A percentile compares a stretch with the other conserved stretches of the same genome.
Evolutionary conservation across 2,888 invertebrate genomes (phyloP).

Genomic region (Euproctis similis): DNA sequence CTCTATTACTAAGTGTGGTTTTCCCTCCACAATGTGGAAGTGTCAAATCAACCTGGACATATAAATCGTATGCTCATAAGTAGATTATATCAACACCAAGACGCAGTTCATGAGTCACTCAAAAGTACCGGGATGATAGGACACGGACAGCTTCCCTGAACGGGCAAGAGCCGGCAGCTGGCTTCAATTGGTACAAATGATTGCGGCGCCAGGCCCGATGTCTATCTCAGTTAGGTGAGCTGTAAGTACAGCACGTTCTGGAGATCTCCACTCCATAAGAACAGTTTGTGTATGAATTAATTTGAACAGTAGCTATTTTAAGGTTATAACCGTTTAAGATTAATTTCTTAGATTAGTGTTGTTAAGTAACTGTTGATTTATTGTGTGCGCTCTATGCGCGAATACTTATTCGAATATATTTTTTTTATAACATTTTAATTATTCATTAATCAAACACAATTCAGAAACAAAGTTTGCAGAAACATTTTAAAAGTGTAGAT

Average conservation of each 20-base stretch:
- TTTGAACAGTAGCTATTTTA: constrained; percentile 7
- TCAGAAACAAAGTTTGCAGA: too few relatives aligned
- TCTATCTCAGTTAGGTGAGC: too few relatives aligned
- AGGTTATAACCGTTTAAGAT: constrained; percentile 1
- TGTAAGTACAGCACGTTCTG: too few relatives aligned
- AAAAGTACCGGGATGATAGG: constrained; percentile 9
- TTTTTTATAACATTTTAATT: too few relatives aligned
- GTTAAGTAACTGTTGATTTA: too few relatives aligned
- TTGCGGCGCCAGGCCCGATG: constrained; percentile 60
- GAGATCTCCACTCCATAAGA: constrained; percentile 14
- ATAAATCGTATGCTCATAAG: constrained; percentile 6
- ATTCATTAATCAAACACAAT: too few relatives aligned
- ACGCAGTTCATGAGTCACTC: constrained; percentile 5
- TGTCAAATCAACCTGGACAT: constrained; percentile 4
- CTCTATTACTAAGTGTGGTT: too few relatives aligned
- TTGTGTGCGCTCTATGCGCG: too few relatives aligned
- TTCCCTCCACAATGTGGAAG: too few relatives aligned
- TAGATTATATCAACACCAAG: constrained; percentile 1
- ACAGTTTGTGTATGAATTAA: constrained; percentile 4
- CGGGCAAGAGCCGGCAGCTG: constrained; percentile 49
- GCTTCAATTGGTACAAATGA: constrained; percentile 62
- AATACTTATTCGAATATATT: too few relatives aligned
- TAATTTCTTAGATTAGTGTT: not conserved
- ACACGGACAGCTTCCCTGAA: constrained; percentile 20
- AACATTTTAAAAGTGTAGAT: too few relatives aligned